Percentiles rank a stretch among this genome's conserved stretches.
These are phyloP conservation scores for Zaprionus inermis DNA, from an alignment of 1,140 invertebrate species.

Conservation along the genomic window DNA sequence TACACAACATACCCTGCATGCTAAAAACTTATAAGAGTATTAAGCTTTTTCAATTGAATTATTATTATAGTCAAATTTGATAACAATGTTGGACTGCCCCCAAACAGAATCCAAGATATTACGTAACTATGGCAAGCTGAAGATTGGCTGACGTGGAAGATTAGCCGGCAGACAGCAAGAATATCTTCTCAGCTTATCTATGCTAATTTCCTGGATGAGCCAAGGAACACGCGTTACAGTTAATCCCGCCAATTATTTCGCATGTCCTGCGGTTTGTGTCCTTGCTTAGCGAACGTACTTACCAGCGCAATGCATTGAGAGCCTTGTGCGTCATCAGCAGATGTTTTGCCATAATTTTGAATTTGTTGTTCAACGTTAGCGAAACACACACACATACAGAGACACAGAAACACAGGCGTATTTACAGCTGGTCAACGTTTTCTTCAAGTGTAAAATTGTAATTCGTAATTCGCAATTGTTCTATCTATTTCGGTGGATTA, in stretches of 20 bases:
- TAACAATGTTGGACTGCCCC: neutral
- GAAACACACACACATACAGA: constrained; percentile 7
- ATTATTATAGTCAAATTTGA: neutral
- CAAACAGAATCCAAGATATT: neutral
- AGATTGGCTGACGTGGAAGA: neutral
- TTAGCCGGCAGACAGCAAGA: neutral
- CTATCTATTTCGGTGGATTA: neutral
- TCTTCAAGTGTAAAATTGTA: neutral
- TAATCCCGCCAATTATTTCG: neutral
- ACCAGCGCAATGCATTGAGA: constrained; percentile 47
- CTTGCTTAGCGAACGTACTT: constrained; percentile 23
- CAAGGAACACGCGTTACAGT: neutral
- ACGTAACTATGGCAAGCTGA: neutral
- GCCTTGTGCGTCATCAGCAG: constrained; percentile 32
- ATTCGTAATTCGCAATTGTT: neutral
- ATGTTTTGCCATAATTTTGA: constrained; percentile 48
- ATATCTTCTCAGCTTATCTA: neutral
- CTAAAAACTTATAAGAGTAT: neutral
- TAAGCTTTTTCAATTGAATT: neutral
- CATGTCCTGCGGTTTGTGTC: constrained; percentile 11
- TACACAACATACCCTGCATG: neutral
- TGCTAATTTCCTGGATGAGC: neutral
- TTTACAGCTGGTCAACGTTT: neutral
- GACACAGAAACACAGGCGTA: neutral
- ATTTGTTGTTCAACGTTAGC: constrained; percentile 53